Percentiles rank a stretch among this genome's conserved stretches.
Evolutionary conservation across 2,113 vertebrate genomes (phyloP).

Genomic region (Tragulus kanchil): DNA sequence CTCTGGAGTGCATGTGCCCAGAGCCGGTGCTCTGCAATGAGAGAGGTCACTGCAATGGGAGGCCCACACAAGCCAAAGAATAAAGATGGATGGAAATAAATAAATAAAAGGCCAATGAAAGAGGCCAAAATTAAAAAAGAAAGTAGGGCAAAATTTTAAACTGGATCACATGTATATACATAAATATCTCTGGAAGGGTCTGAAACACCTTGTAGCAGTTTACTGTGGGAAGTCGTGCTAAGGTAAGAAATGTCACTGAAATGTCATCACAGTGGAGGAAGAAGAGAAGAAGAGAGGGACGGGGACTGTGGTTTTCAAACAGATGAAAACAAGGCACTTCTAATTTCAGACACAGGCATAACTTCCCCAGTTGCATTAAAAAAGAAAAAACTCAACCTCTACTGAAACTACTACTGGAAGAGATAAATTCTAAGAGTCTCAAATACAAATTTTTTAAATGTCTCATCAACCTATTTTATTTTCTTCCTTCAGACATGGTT

Average conservation of each 20-base stretch:
- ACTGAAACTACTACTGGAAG: neutral
- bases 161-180: neutral
- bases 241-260: neutral
- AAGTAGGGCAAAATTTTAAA: constrained; percentile 16
- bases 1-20: too few relatives aligned
- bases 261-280: neutral
- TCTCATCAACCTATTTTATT: neutral
- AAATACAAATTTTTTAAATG: neutral
- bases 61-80: too few relatives aligned
- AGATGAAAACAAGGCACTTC: neutral
- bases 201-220: neutral
- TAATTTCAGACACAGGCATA: neutral
- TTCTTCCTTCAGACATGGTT: neutral
- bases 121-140: too few relatives aligned
- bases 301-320: neutral
- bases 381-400: neutral
- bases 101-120: too few relatives aligned
- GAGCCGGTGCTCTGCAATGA: too few relatives aligned
- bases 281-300: neutral
- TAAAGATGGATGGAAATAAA: too few relatives aligned
- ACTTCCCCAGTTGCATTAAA: neutral
- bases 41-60: too few relatives aligned
- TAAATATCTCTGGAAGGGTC: neutral
- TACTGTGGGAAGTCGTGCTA: neutral
- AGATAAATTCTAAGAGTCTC: neutral